Percentiles rank a stretch among this genome's conserved stretches.
These are phyloP conservation scores for Pipistrellus kuhlii DNA, from an alignment of 2,797 vertebrate genomes.

Conservation along the genomic window DNA sequence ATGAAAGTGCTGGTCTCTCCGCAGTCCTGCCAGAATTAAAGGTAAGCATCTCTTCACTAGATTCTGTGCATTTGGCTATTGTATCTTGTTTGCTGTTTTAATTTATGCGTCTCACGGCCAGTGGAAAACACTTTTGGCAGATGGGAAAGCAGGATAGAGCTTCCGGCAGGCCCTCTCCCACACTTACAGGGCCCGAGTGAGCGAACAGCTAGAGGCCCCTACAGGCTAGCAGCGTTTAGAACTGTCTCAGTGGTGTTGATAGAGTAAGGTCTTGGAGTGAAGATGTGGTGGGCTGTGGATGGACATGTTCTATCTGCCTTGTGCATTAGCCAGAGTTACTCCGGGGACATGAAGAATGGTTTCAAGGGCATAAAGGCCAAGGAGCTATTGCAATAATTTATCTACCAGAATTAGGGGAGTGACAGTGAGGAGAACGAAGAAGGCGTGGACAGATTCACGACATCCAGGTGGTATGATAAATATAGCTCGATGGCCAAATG, in stretches of 20 bases:
- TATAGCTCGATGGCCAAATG: not conserved
- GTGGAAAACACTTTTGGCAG: not conserved
- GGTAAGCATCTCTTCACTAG: not conserved
- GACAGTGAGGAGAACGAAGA: not conserved
- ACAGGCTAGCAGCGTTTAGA: not conserved
- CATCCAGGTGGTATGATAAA: not conserved
- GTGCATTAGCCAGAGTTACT: not conserved
- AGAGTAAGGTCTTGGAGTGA: not conserved
- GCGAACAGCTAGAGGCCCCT: too few species aligned
- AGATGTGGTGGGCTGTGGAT: not conserved
- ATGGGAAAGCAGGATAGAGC: not conserved
- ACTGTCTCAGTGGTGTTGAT: rapidly evolving
- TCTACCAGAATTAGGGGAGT: not conserved
- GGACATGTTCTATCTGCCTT: rapidly evolving
- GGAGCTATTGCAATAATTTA: rapidly evolving
- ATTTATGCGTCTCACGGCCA: not conserved
- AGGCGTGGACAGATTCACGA: not conserved
- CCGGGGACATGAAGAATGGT: not conserved
- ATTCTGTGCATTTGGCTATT: too few species aligned
- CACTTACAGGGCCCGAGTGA: not conserved
- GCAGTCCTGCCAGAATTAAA: not conserved
- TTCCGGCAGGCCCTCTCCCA: not conserved
- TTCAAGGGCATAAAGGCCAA: not conserved
- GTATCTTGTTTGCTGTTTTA: not conserved
- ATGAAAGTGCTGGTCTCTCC: not conserved